Percentiles rank a stretch among this genome's conserved stretches.
Evolutionary conservation across 1,140 invertebrate species (phyloP).

Genomic region (Thalassaphorura encarpata): DNA sequence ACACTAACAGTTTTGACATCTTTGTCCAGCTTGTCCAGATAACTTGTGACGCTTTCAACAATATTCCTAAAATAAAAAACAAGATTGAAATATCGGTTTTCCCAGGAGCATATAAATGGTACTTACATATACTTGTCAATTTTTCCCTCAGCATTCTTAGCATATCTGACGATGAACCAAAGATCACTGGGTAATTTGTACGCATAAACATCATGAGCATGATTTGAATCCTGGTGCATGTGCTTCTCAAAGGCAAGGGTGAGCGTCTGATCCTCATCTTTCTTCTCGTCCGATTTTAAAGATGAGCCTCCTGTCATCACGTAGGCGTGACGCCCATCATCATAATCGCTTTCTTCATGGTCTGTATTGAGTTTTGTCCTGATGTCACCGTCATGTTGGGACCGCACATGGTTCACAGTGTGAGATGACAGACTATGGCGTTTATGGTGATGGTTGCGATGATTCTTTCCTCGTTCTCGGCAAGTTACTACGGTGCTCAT

Average conservation of each 20-base stretch:
- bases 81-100: not conserved
- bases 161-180: constrained; percentile 32
- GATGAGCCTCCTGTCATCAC: constrained; percentile 23
- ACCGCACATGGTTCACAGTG: too few relatives aligned
- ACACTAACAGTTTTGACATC: constrained; percentile 29
- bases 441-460: too few relatives aligned
- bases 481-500: too few relatives aligned
- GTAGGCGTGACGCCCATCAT: constrained; percentile 29
- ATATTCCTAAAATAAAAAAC: constrained; percentile 26
- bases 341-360: constrained; percentile 19
- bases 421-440: too few relatives aligned
- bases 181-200: constrained; percentile 29
- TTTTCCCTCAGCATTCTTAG: constrained; percentile 23
- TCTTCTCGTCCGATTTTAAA: constrained; percentile 7
- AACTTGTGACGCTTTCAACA: constrained; percentile 31
- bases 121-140: constrained; percentile 33
- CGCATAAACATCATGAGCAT: constrained; percentile 30
- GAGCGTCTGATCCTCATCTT: constrained; percentile 25
- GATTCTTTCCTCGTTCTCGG: too few relatives aligned
- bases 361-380: too few relatives aligned
- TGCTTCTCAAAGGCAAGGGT: constrained; percentile 27
- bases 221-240: constrained; percentile 11
- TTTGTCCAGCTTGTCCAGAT: constrained; percentile 30
- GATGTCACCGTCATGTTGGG: too few relatives aligned
- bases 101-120: not conserved